Base-by-base conservation (phyloP, 2,888 invertebrate genomes). In the Tetropium fuscum region DNA sequence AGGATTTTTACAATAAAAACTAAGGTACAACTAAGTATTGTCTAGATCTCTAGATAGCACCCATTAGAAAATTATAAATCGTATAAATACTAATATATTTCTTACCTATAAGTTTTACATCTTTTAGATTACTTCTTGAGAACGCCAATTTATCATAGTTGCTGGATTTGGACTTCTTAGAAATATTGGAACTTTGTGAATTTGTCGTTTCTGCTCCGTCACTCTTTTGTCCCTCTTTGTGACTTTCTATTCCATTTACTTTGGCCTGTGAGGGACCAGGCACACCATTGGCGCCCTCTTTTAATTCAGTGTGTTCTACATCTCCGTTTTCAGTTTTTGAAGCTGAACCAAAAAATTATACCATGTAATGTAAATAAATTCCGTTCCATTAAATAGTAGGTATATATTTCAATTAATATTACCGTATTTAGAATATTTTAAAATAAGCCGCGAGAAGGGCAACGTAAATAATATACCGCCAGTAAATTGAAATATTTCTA, bases 131-230 rank as follows among this genome's bases (percentile, higher is more conserved):
- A 1, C 87, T 86, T 22, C 95, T 84, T 0, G 93, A 90, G 43
- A 93, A 84, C 0, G 90, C 85, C 7, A 95, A 82, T 70, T 92
- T 91, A 66, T 95, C 95, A 73, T 91, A 92, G 57, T 87, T 84
- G 57, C 87, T 84, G 6, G 85, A 83, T 59, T 87, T 84, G 34
- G 90, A 87, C 70, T 86, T 83, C 76, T 86, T 86, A 10, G 88
- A 88, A 62, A 88, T 86, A 44, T 83, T 69, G 0, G 81, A 81
- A 62, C 84, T 83, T 60, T 86, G 86, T 2, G 87, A 87, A 66
- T 87, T 85, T 0, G 85, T 88, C 1, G 89, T 88, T 68, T 87
- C 88, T 1, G 88, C 88, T 15, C 89, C 88, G 75, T 90, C 90
- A 60, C 88, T 88, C 70, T 86, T 87, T 71, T 87, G 86, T 0